Evolutionary conservation across 2,888 invertebrate genomes (phyloP).

Genomic region (Harpagoxenus sublaevis): DNA sequence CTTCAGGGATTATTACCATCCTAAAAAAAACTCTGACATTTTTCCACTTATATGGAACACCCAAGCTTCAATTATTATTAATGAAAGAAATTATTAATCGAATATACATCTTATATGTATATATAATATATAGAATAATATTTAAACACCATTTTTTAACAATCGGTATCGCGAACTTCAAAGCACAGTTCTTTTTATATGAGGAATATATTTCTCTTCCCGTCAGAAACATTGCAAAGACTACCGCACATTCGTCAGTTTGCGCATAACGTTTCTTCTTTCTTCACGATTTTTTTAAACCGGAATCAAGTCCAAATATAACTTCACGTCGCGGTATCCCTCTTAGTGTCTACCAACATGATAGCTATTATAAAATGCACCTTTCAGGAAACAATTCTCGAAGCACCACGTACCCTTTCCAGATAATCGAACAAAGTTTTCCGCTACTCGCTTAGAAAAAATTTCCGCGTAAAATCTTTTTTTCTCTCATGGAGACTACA

Average conservation of each 20-base stretch:
- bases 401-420: neutral
- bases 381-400: conserved; percentile 5
- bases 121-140: neutral
- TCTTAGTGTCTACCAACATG: neutral
- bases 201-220: neutral
- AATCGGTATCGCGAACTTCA: neutral
- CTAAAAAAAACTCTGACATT: neutral
- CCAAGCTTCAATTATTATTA: neutral
- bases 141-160: neutral
- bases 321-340: neutral
- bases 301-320: neutral
- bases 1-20: neutral
- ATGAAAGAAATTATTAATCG: neutral
- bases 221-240: neutral
- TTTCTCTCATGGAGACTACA: neutral
- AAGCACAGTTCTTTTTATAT: neutral
- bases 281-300: neutral
- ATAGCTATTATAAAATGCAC: conserved; percentile 27
- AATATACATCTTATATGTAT: neutral
- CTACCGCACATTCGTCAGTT: neutral
- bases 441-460: neutral
- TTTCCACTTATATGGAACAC: neutral
- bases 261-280: neutral
- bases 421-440: conserved; percentile 11
- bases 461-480: neutral